phyloP scores from a whole-genome alignment of 2,113 vertebrate species.

The Eretmochelys imbricata region DNA sequence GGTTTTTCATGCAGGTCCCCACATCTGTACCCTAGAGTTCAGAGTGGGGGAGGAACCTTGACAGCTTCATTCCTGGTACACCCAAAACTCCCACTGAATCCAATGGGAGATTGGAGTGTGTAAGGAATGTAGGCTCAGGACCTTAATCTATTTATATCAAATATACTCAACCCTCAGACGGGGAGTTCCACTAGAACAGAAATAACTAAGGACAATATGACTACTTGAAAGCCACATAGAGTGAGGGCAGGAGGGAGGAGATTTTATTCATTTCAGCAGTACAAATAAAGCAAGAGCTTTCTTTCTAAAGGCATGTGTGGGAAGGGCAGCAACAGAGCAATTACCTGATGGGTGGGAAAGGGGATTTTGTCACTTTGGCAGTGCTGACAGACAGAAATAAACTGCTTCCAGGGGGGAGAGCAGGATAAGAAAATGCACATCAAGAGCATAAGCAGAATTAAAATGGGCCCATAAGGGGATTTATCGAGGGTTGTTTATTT shows the following conservation, averaged over 20 bases:
- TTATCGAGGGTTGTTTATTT: conserved; percentile 10
- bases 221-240: conserved; percentile 52
- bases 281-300: conserved; percentile 42
- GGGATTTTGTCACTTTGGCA: conserved; percentile 73
- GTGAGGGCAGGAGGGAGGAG: conserved; percentile 36
- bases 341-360: conserved; percentile 71
- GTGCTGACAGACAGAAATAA: conserved; percentile 72
- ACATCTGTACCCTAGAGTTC: too few relatives aligned
- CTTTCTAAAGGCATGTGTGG: conserved; percentile 66
- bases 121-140: neutral
- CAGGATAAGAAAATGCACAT: conserved; percentile 67
- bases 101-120: neutral
- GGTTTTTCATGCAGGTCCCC: too few relatives aligned
- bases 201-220: conserved; percentile 53
- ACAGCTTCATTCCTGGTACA: neutral
- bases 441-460: conserved; percentile 66
- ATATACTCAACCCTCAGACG: neutral
- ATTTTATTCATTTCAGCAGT: conserved; percentile 59
- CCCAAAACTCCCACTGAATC: neutral
- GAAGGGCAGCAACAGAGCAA: conserved; percentile 75
- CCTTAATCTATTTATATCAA: neutral
- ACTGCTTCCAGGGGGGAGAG: conserved; percentile 65
- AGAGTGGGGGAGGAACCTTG: too few relatives aligned
- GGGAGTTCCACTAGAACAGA: conserved; percentile 44
- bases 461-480: conserved; percentile 60